Conservation (phyloP, 1,140 invertebrate genomes). For the Ylistrum balloti region DNA sequence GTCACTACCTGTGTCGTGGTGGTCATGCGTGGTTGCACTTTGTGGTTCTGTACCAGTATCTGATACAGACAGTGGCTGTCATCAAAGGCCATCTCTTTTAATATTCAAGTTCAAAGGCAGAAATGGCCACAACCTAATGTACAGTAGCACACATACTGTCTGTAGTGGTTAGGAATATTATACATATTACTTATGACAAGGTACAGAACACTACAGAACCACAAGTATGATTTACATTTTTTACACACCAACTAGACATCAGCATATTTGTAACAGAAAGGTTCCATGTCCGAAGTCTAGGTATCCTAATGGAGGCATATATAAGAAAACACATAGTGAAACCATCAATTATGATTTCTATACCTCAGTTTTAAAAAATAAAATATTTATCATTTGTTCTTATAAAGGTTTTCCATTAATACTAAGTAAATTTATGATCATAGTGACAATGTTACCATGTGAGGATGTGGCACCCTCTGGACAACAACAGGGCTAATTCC, state of each 20-base stretch:
- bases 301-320: neutral
- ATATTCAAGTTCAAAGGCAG: conserved; percentile 38
- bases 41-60: conserved; percentile 13
- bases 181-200: neutral
- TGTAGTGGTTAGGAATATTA: neutral
- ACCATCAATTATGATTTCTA: neutral
- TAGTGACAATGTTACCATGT: neutral
- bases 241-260: neutral
- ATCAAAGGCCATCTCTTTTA: conserved; percentile 32
- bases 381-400: neutral
- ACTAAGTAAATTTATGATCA: neutral
- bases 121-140: conserved; percentile 3
- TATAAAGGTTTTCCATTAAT: neutral
- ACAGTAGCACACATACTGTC: neutral
- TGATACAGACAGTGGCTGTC: conserved; percentile 8
- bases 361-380: neutral
- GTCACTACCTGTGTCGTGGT: neutral
- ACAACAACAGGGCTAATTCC: neutral
- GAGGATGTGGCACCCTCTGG: neutral
- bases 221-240: neutral
- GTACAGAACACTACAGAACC: neutral
- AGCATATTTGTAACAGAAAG: neutral
- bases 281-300: neutral
- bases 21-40: neutral
- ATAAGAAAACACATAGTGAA: neutral